phyloP scores from a whole-genome alignment of 23 tunicate species.

The Halocynthia roretzi region DNA sequence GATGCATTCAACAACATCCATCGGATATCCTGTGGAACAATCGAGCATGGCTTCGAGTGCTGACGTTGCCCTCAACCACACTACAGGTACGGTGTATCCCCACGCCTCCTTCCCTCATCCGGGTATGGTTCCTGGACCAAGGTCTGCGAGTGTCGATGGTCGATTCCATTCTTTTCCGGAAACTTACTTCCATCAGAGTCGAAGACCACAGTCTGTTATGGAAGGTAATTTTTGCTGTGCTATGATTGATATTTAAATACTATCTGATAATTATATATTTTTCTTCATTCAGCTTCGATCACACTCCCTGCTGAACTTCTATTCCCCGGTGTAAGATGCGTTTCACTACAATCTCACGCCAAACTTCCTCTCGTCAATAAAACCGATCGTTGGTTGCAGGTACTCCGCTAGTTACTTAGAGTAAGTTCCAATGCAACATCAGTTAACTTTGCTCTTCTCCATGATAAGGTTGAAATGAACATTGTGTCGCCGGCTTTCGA shows the following conservation, averaged over 20 bases:
- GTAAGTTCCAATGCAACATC: neutral
- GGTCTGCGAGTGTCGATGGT: slow-evolving; percentile 1
- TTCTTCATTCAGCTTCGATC: slow-evolving; percentile 1
- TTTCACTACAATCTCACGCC: slow-evolving; percentile 26
- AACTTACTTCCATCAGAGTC: slow-evolving; percentile 1
- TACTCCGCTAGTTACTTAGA: neutral
- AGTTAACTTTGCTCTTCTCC: slow-evolving; percentile 3
- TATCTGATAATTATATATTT: no score
- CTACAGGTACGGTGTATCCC: slow-evolving; percentile 20
- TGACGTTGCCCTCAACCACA: slow-evolving; percentile 13
- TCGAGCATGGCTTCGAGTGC: slow-evolving; percentile 14
- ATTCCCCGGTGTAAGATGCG: slow-evolving; percentile 35
- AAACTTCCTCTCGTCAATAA: slow-evolving; percentile 40
- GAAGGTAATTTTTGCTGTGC: slow-evolving; percentile 10
- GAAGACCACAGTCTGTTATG: neutral
- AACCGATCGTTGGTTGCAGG: slow-evolving; percentile 56
- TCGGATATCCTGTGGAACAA: slow-evolving; percentile 15
- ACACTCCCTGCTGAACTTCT: slow-evolving; percentile 29
- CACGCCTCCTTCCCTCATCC: neutral
- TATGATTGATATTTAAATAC: neutral
- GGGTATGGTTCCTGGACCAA: slow-evolving; percentile 4
- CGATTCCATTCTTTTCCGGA: slow-evolving; percentile 3
- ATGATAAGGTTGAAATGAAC: slow-evolving; percentile 4
- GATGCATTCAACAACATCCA: slow-evolving; percentile 3
- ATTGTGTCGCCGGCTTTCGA: slow-evolving; percentile 20